These are phyloP conservation scores for Haliclystus octoradiatus DNA, from an alignment of 30 jellyfish, hydroid and myxozoan genomes.

Conservation along the genomic window DNA sequence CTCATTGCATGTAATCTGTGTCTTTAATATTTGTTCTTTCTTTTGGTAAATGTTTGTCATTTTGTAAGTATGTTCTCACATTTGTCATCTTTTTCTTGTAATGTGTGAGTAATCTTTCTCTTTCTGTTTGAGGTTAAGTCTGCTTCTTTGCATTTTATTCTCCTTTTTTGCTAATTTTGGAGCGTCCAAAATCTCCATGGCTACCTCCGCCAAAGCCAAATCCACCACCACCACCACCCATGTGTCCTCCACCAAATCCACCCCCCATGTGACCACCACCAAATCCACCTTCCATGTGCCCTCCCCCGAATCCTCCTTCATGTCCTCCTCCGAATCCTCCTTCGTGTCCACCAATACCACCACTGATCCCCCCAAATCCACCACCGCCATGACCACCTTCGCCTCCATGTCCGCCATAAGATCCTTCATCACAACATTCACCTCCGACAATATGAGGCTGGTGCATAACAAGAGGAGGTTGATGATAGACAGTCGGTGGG, in stretches of 20 bases:
- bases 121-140: no score
- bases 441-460: constrained; percentile 92
- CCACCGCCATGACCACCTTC: constrained; percentile 39
- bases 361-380: constrained; percentile 19
- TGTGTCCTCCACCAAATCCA: constrained; percentile 38
- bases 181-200: constrained; percentile 33
- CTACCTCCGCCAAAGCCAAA: constrained; percentile 32
- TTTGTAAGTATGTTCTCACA: neutral
- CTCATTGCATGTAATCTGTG: no score
- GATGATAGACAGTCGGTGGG: constrained; percentile 93
- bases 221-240: constrained; percentile 48
- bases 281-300: constrained; percentile 43
- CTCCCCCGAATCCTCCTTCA: constrained; percentile 68
- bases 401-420: constrained; percentile 62
- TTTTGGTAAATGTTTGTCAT: neutral
- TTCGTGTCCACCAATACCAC: constrained; percentile 27
- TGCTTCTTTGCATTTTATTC: neutral
- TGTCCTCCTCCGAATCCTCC: constrained; percentile 44
- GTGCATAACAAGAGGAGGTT: constrained; percentile 83
- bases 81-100: neutral
- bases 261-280: constrained; percentile 44
- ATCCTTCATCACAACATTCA: constrained; percentile 39
- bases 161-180: neutral
- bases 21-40: no score
- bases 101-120: no score